phyloP scores from a whole-genome alignment of 2,113 vertebrate species.

The Rhea americana region DNA sequence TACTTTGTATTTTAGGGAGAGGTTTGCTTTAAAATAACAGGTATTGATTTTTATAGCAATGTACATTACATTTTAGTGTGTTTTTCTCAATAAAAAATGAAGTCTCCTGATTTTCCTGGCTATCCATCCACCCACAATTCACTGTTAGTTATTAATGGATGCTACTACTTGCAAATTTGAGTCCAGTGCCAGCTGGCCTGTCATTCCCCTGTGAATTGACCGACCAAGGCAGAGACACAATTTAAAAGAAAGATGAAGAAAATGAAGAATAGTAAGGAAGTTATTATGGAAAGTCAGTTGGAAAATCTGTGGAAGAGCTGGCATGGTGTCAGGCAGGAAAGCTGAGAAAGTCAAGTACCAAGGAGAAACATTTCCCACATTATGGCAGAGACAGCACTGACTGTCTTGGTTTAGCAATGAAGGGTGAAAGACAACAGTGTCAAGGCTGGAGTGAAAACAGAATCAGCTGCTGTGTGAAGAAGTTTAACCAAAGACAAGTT shows the following conservation, averaged over 20 bases:
- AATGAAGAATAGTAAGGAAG: not conserved
- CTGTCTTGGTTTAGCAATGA: not conserved
- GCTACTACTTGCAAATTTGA: not conserved
- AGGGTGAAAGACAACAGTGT: not conserved
- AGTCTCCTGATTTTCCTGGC: not conserved
- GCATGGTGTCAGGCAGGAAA: too few species aligned
- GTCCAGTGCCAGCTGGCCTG: not conserved
- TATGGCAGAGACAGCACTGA: not conserved
- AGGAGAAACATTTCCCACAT: not conserved
- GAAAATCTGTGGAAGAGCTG: not conserved
- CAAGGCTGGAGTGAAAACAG: not conserved
- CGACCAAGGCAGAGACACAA: not conserved
- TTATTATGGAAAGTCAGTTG: not conserved
- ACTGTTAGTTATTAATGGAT: not conserved
- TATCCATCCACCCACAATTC: not conserved
- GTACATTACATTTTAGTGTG: not conserved
- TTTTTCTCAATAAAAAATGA: not conserved
- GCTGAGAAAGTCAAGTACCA: not conserved
- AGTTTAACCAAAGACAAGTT: not conserved
- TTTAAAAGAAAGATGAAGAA: not conserved
- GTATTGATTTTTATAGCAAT: not conserved
- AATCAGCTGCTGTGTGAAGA: not conserved
- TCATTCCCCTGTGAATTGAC: not conserved
- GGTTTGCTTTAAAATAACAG: not conserved
- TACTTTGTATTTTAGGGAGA: not conserved